phyloP scores from a whole-genome alignment of 2,888 invertebrate genomes.

The Phengaris arion region DNA sequence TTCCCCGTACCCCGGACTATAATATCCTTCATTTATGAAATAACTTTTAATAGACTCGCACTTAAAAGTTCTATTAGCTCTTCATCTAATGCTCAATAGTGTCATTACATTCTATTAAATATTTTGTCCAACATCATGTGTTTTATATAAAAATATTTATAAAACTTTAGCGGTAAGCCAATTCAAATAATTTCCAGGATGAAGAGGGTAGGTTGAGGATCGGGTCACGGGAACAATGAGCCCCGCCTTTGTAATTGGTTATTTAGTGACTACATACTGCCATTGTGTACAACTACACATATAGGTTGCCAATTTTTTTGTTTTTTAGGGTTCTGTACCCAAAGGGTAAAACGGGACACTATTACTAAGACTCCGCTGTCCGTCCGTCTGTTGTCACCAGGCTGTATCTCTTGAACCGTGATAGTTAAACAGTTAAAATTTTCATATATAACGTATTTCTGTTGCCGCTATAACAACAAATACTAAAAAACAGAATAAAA shows the following conservation, averaged over 20 bases:
- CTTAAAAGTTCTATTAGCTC: too few species aligned
- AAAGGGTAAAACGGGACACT: too few species aligned
- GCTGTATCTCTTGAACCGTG: too few species aligned
- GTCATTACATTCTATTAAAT: background rate
- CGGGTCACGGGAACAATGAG: constrained; percentile 14
- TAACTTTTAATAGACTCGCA: background rate
- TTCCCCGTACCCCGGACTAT: too few species aligned
- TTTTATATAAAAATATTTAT: background rate
- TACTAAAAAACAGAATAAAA: too few species aligned
- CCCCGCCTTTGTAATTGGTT: background rate
- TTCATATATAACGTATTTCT: too few species aligned
- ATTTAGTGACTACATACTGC: background rate
- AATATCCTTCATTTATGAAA: background rate
- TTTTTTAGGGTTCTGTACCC: background rate
- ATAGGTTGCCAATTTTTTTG: constrained; percentile 1
- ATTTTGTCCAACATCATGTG: background rate
- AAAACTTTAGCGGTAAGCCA: background rate
- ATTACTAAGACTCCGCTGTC: too few species aligned
- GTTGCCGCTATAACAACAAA: too few species aligned
- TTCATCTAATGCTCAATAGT: too few species aligned
- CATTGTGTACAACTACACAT: background rate
- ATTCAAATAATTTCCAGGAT: constrained; percentile 20
- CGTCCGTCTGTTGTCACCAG: too few species aligned
- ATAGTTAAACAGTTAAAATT: too few species aligned
- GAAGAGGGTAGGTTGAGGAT: constrained; percentile 2